A percentile compares a stretch with the other conserved stretches of the same genome.
These are phyloP conservation scores for Myrmecophaga tridactyla DNA, from an alignment of 2,113 vertebrate species.

Conservation along the genomic window DNA sequence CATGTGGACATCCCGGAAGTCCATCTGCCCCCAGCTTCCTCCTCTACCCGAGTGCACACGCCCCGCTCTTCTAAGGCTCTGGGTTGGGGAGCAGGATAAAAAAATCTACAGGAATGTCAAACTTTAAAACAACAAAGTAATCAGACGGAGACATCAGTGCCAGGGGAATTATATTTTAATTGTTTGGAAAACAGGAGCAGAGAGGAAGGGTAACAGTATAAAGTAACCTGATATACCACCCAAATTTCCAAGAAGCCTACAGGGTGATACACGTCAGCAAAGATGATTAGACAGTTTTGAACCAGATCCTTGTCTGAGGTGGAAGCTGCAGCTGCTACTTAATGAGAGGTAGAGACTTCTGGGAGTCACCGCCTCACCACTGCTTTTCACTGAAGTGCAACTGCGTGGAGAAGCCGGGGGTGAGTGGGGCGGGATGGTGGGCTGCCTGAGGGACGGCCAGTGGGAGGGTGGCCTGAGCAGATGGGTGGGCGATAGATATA, in stretches of 20 bases:
- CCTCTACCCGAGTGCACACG: not conserved
- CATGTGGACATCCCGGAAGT: not conserved
- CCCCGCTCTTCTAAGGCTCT: not conserved
- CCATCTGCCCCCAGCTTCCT: fast-evolving
- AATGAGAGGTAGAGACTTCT: not conserved
- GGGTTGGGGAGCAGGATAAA: not conserved
- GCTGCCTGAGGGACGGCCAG: not conserved
- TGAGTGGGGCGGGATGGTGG: not conserved
- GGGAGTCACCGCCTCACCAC: not conserved
- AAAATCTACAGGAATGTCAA: not conserved
- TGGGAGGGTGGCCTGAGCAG: not conserved
- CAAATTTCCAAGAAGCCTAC: not conserved
- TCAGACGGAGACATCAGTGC: not conserved
- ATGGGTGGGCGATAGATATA: too few relatives aligned
- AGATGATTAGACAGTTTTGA: not conserved
- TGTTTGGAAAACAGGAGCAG: slow-evolving; percentile 7
- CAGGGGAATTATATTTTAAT: slow-evolving; percentile 66
- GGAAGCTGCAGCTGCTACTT: slow-evolving; percentile 26
- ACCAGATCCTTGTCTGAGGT: slow-evolving; percentile 24
- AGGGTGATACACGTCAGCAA: not conserved
- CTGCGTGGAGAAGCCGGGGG: not conserved
- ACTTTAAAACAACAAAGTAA: not conserved
- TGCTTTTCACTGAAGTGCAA: not conserved
- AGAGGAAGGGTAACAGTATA: not conserved
- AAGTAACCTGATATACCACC: not conserved